Evolutionary conservation across 2,113 vertebrate genomes (phyloP).

Genomic region (Hyperopisus bebe): DNA sequence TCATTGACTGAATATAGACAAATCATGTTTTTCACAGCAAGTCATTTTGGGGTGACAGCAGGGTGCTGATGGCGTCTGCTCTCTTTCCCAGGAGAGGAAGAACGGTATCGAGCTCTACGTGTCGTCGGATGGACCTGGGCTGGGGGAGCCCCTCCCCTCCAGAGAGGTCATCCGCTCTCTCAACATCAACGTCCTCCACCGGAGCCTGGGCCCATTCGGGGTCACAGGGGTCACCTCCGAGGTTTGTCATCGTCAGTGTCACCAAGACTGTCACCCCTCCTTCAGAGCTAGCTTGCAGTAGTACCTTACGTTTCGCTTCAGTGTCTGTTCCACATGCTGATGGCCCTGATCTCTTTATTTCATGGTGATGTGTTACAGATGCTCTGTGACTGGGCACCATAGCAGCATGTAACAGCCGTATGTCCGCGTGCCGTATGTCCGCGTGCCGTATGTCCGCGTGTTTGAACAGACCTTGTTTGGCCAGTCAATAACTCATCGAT

Average conservation of each 20-base stretch:
- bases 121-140: conserved; percentile 69
- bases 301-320: background rate
- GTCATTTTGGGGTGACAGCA: background rate
- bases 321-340: background rate
- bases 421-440: background rate
- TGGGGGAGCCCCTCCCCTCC: conserved; percentile 66
- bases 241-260: conserved; percentile 55
- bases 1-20: background rate
- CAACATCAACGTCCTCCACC: conserved; percentile 75
- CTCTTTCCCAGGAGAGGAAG: conserved; percentile 67
- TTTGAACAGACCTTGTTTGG: background rate
- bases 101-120: conserved; percentile 89
- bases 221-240: conserved; percentile 82
- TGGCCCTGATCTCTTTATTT: background rate
- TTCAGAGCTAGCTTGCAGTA: background rate
- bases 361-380: background rate
- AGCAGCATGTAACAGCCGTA: background rate
- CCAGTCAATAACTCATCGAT: background rate
- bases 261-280: background rate
- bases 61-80: background rate
- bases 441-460: too few relatives aligned
- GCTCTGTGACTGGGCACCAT: background rate
- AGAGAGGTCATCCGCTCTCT: conserved; percentile 87
- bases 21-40: background rate
- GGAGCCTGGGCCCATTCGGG: conserved; percentile 78